Evolutionary conservation across 2,888 invertebrate species (phyloP).

Genomic region (Coecobrya sp.): DNA sequence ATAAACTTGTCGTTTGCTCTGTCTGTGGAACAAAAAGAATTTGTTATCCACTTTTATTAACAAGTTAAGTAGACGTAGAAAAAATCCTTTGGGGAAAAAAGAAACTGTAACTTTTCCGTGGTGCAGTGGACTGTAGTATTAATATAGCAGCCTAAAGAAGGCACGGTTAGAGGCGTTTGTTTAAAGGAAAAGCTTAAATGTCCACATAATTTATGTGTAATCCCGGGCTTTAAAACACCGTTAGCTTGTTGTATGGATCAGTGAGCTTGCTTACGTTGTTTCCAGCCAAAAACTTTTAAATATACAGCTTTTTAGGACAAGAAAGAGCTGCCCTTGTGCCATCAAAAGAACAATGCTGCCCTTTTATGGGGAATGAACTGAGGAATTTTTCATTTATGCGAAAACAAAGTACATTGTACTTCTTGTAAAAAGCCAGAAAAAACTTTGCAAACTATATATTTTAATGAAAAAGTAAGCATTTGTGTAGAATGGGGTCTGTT

Average conservation of each 20-base stretch:
- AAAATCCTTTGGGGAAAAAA: constrained; percentile 1
- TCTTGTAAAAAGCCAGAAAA: too few relatives aligned
- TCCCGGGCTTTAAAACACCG: constrained; percentile 7
- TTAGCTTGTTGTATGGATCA: neutral
- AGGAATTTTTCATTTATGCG: neutral
- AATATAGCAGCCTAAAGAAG: too few relatives aligned
- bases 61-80: constrained; percentile 38
- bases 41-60: constrained; percentile 42
- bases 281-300: neutral
- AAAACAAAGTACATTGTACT: neutral
- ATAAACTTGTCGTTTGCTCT: neutral
- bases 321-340: neutral
- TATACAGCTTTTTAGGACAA: neutral
- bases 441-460: too few relatives aligned
- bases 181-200: constrained; percentile 8
- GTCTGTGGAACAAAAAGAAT: neutral
- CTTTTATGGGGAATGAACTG: neutral
- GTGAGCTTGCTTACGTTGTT: neutral
- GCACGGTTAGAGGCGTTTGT: neutral
- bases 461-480: too few relatives aligned
- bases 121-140: too few relatives aligned
- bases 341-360: neutral
- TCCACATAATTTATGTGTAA: constrained; percentile 28
- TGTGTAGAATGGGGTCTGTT: too few relatives aligned
- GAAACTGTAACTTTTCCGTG: neutral